These are phyloP conservation scores for Poecilia wingei DNA, from an alignment of 2,797 vertebrate species.

Conservation along the genomic window DNA sequence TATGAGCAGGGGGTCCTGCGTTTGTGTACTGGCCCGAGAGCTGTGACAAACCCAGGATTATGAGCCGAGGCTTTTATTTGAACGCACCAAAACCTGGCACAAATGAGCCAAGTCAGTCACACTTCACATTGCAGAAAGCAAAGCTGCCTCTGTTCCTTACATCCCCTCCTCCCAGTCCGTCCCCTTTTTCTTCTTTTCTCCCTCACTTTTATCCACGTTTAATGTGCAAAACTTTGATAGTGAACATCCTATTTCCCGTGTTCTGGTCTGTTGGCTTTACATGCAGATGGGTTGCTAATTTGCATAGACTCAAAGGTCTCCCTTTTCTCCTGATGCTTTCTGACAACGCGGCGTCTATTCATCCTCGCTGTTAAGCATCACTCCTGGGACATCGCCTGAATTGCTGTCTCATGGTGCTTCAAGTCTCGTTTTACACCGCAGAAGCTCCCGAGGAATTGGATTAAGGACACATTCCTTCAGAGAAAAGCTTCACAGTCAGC, in stretches of 20 bases:
- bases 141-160: constrained; percentile 36
- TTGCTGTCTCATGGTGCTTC: constrained; percentile 76
- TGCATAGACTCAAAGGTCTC: constrained; percentile 74
- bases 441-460: constrained; percentile 69
- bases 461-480: constrained; percentile 64
- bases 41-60: constrained; percentile 72
- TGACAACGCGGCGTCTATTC: constrained; percentile 72
- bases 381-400: constrained; percentile 64
- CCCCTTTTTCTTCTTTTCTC: constrained; percentile 38
- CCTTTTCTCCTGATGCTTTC: constrained; percentile 68
- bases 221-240: constrained; percentile 76
- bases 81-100: constrained; percentile 57
- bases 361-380: constrained; percentile 69
- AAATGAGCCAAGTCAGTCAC: constrained; percentile 68
- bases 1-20: constrained; percentile 52
- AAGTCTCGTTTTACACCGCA: constrained; percentile 70
- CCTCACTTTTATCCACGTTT: constrained; percentile 69
- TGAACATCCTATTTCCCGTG: constrained; percentile 71
- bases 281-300: constrained; percentile 71
- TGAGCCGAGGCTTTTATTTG: constrained; percentile 59
- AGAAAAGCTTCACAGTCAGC: constrained; percentile 54
- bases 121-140: constrained; percentile 55
- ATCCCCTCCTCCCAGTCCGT: constrained; percentile 22
- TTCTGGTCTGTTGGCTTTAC: constrained; percentile 72
- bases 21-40: constrained; percentile 48